Conservation (phyloP, 2,888 invertebrate species). For the Nezara viridula region DNA sequence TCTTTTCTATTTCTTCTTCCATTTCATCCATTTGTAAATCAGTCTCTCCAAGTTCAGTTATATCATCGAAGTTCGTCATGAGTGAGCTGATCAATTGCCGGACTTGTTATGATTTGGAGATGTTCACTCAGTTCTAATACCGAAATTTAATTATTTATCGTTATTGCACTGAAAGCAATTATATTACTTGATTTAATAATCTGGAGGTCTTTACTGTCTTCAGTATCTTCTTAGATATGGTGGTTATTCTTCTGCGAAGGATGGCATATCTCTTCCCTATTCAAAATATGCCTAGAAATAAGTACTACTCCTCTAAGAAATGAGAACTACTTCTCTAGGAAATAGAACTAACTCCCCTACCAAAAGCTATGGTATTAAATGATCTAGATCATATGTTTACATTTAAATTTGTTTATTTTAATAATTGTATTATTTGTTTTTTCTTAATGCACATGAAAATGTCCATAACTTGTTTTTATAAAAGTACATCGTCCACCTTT, state of each 20-base stretch:
- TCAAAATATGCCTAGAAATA: neutral
- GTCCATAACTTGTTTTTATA: no score
- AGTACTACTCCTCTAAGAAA: neutral
- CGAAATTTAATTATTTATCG: neutral
- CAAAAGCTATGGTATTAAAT: neutral
- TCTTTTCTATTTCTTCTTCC: neutral
- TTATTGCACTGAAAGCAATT: neutral
- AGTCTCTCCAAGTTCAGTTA: neutral
- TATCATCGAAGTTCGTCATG: neutral
- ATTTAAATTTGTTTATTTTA: no score
- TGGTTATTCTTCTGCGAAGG: neutral
- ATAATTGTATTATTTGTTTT: no score
- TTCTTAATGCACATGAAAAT: no score
- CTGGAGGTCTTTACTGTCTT: neutral
- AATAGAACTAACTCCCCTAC: neutral
- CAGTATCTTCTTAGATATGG: neutral
- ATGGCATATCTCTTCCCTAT: neutral
- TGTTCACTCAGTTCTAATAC: neutral
- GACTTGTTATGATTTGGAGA: no score
- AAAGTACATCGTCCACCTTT: no score
- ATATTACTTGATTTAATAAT: no score
- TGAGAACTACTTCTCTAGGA: neutral
- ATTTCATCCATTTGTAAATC: neutral
- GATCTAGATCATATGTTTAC: neutral
- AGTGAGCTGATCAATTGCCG: neutral